These are phyloP conservation scores for Cryptocephalus moraei DNA, from an alignment of 2,888 invertebrate genomes.

Conservation along the genomic window DNA sequence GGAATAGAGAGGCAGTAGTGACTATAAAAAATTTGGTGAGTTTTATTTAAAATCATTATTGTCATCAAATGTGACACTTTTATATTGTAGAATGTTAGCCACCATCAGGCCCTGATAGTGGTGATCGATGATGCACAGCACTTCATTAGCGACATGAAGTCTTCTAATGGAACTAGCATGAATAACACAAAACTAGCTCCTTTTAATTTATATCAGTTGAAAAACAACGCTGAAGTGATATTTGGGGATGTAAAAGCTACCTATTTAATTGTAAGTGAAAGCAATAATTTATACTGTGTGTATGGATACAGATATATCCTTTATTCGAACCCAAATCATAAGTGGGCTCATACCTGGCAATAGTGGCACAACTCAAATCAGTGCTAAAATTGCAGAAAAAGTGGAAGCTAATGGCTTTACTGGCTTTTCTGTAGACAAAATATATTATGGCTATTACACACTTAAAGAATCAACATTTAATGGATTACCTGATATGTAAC, in stretches of 20 bases:
- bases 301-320: no score
- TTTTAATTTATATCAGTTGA: constrained; percentile 24
- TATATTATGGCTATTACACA: no score
- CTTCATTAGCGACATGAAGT: constrained; percentile 31
- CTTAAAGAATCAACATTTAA: no score
- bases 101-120: constrained; percentile 32
- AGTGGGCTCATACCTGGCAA: no score
- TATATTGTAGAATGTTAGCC: constrained; percentile 29
- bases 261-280: constrained; percentile 15
- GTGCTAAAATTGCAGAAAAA: no score
- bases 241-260: constrained; percentile 23
- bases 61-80: not conserved
- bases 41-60: not conserved
- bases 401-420: no score
- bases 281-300: not conserved
- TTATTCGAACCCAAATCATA: no score
- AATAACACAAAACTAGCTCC: constrained; percentile 22
- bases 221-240: constrained; percentile 19
- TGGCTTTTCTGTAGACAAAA: no score
- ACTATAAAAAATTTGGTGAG: constrained; percentile 30
- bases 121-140: constrained; percentile 25
- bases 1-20: constrained; percentile 27
- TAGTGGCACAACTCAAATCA: no score
- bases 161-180: constrained; percentile 31
- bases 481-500: no score